Evolutionary conservation across 2,113 vertebrate genomes (phyloP).

Genomic region (Tricholaema leucomelas): DNA sequence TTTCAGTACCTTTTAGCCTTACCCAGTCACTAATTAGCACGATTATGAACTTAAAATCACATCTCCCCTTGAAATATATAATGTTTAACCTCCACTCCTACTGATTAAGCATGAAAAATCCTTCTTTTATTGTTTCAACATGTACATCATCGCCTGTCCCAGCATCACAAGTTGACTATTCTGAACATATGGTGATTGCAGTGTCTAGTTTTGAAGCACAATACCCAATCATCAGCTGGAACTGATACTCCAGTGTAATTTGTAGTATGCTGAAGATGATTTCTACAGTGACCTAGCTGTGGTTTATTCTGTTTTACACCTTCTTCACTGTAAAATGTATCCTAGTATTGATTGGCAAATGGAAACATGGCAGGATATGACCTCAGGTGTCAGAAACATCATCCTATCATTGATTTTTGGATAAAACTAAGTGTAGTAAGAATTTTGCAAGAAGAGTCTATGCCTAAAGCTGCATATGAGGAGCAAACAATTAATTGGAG

Average conservation of each 20-base stretch:
- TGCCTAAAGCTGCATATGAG: neutral
- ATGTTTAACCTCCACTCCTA: neutral
- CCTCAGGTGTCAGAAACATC: neutral
- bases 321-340: neutral
- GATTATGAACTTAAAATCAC: neutral
- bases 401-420: neutral
- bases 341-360: slow-evolving; percentile 3
- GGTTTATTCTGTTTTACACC: neutral
- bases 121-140: neutral
- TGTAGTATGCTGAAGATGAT: neutral
- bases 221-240: neutral
- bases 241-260: neutral
- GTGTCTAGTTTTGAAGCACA: neutral
- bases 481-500: neutral
- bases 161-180: neutral
- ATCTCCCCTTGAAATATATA: neutral
- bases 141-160: neutral
- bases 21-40: neutral
- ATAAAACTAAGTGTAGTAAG: neutral
- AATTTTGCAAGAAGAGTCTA: neutral
- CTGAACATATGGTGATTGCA: neutral
- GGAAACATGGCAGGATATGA: slow-evolving; percentile 8
- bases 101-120: neutral
- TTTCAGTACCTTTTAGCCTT: neutral
- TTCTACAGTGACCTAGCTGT: neutral